Evolutionary conservation across 2,797 vertebrate species (phyloP).

Genomic region (Arrhamphus sclerolepis): DNA sequence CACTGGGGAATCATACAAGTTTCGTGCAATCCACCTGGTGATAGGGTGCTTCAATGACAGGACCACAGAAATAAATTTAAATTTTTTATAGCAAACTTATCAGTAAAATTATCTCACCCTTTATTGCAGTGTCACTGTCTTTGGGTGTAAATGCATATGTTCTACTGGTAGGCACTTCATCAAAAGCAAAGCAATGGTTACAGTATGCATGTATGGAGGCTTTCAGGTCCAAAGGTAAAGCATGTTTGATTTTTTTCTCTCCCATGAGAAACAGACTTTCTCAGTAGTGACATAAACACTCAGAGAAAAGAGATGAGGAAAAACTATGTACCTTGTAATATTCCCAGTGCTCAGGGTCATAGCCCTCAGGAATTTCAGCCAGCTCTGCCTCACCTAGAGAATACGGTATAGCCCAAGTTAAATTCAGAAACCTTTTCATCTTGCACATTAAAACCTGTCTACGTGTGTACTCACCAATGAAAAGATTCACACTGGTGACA

Average conservation of each 20-base stretch:
- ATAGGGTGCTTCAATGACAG: constrained; percentile 88
- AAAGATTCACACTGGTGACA: constrained; percentile 87
- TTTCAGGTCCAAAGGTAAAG: not conserved
- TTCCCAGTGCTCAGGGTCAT: constrained; percentile 94
- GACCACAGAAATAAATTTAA: not conserved
- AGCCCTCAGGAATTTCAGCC: constrained; percentile 90
- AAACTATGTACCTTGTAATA: constrained; percentile 77
- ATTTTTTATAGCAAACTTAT: not conserved
- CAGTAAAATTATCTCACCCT: not conserved
- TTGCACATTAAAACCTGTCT: not conserved
- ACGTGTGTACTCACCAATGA: constrained; percentile 85
- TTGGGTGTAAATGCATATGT: not conserved
- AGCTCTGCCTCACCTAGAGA: constrained; percentile 89
- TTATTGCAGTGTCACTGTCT: too few species aligned
- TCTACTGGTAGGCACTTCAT: not conserved
- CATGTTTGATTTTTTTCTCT: not conserved
- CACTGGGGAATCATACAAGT: constrained; percentile 83
- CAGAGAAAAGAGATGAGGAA: not conserved
- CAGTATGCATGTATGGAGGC: not conserved
- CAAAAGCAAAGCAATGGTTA: not conserved
- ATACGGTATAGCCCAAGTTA: constrained; percentile 21
- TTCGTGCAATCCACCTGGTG: constrained; percentile 88
- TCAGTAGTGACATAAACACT: not conserved
- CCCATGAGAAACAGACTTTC: not conserved
- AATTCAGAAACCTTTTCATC: not conserved